Base-by-base conservation (phyloP, 2,888 invertebrate species). In the Furcula furcula region DNA sequence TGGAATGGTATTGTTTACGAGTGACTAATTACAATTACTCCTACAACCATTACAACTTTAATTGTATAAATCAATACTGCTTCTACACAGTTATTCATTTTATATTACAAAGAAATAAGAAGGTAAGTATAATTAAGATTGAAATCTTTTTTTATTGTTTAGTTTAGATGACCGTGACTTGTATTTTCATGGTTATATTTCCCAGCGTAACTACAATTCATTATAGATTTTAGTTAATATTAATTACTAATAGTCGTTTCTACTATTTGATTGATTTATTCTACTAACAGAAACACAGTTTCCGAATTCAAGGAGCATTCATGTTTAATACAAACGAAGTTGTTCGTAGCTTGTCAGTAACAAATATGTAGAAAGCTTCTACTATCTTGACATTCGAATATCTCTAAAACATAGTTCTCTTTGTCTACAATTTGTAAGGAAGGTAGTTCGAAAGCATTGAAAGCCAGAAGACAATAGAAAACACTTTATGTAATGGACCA, bases 401-500 rank as follows among this genome's bases (percentile, higher is more conserved):
- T 46, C 41, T 30, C 15, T 10, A 40, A 31, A 44, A 44, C 38
- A 40, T 40, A 36, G 37, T 51, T 50, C 34, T 29, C 46, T 44
- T 40, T 37, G 41, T 54, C 27, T 26, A 25, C 40, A 43, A 50
- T 54, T 57, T 50, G 52, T 55, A 35, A 37, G 40, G 45, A 29
- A 33, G 29, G 37, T 40, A 48, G 46, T 41, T 47, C 13, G 34
- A 54, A 47, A 42, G 58, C 55, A 57, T 61, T 63, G 52, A 65
- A 59, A 43, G 43, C 45, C 40, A 40, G 50, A 53, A 67, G 67
- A 82, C 82, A 83, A 80, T 74, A 62, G 76, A 58, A 62, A 68
- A 71, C 75, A 77, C 74, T 80, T 77, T 74, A 65, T 65, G 76
- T 80, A 83, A 85, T 83, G 83, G 80, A 61, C 69, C 55, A 67